Evolutionary conservation across 2,797 vertebrate genomes (phyloP), one percentile per base, ranked within the genome.

Genomic region (Pseudopleuronectes americanus): DNA sequence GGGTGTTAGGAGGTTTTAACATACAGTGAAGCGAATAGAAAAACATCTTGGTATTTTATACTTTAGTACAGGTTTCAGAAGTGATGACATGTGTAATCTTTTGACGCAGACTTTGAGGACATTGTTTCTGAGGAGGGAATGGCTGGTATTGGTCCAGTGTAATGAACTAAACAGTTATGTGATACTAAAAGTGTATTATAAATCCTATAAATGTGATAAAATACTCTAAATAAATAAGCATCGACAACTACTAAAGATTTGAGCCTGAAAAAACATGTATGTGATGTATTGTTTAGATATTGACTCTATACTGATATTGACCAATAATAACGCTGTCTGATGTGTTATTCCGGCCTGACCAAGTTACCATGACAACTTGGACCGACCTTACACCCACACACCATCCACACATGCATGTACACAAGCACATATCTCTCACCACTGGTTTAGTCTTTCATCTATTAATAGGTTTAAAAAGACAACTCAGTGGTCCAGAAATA

Each of bases 391-490:
- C 16, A 6, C 23, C 10, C 43, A 67, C 51, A 69, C 23, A 56
- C 23, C 26, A 33, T 69, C 28, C 43, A 54, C 43, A 17, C 28
- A 51, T n/a, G 9, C 36, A 38, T 14, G 36, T 10, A 54, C 58
- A 71, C 23, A 45, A 23, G 23, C 28, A 26, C 31, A 38, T 45
- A 68, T 24, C 10, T 54, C 45, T 47, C 45, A 66, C 24, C 57
- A 49, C 26, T 71, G 54, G 3, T 77, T 81, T 69, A 56, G 24
- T 41, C 36, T 55, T 62, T 28, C 71, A 26, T 71, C 71, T 81
- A 76, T 77, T 76, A 68, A 70, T 81, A 78, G 76, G 62, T 76
- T 12, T 67, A 63, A 74, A 77, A 63, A 62, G 66, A 57, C 51
- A 57, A 38, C 62, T 72, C 24, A 66, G 12, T 4, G 2, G 61